A percentile compares a stretch with the other conserved stretches of the same genome.
phyloP scores from a whole-genome alignment of 64 coral and sea anemone genomes.

The Orbicella faveolata region DNA sequence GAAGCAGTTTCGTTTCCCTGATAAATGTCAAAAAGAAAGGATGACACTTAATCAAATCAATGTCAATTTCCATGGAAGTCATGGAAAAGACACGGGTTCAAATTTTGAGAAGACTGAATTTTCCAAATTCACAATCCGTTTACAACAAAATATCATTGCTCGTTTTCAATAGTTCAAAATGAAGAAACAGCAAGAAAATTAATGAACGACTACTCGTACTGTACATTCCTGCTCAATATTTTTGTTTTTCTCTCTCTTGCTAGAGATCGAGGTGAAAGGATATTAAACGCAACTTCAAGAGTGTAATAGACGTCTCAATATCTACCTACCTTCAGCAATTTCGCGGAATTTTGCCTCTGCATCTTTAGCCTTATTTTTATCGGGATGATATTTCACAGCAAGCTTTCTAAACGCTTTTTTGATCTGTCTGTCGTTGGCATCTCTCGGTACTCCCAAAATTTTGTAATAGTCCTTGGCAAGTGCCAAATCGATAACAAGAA shows the following conservation, averaged over 20 bases:
- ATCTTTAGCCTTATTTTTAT: conserved; percentile 94
- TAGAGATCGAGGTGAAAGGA: not conserved
- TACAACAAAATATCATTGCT: not conserved
- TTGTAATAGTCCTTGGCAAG: conserved; percentile 98
- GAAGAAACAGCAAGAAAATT: too few relatives aligned
- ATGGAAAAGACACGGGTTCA: too few relatives aligned
- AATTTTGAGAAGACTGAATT: too few relatives aligned
- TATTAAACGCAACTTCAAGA: not conserved
- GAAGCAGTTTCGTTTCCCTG: not conserved
- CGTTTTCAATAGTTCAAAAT: not conserved
- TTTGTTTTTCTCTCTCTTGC: not conserved
- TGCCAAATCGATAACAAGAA: conserved; percentile 67
- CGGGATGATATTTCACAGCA: conserved; percentile 97
- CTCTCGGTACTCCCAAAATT: conserved; percentile 88
- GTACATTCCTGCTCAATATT: not conserved
- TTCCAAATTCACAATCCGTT: not conserved
- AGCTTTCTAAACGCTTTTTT: conserved; percentile 99
- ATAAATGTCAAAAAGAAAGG: not conserved
- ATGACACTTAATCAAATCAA: too few relatives aligned
- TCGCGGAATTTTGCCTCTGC: conserved; percentile 95
- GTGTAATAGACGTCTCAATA: not conserved
- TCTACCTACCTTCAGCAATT: conserved; percentile 87
- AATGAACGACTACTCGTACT: too few relatives aligned
- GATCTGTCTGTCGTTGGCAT: conserved; percentile 90
- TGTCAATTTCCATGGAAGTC: too few relatives aligned